These are phyloP conservation scores for Ceratosolen fusciceps DNA, from an alignment of 1,140 invertebrate genomes.

Conservation along the genomic window DNA sequence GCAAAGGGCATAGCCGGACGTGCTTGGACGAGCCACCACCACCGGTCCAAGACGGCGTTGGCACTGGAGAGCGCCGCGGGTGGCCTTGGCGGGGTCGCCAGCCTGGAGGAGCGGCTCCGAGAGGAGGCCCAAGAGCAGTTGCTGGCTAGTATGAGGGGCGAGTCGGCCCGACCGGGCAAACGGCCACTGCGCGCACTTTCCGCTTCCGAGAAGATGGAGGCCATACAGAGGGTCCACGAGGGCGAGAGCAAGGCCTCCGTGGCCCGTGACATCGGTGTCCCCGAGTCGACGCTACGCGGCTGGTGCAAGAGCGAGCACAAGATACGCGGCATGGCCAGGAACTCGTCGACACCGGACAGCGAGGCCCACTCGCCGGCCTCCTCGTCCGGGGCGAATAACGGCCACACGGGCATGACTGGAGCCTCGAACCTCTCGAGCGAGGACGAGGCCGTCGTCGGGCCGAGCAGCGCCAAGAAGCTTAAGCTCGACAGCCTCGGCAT, in stretches of 20 bases:
- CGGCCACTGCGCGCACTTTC: constrained; percentile 80
- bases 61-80: constrained; percentile 27
- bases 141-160: constrained; percentile 48
- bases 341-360: constrained; percentile 76
- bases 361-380: constrained; percentile 67
- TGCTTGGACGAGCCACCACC: neutral
- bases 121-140: constrained; percentile 54
- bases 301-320: constrained; percentile 90
- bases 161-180: constrained; percentile 71
- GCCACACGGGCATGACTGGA: constrained; percentile 60
- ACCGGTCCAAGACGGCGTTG: constrained; percentile 39
- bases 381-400: constrained; percentile 69
- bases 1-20: neutral
- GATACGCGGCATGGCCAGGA: constrained; percentile 79
- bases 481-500: constrained; percentile 41
- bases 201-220: constrained; percentile 82
- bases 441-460: constrained; percentile 56
- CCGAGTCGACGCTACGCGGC: constrained; percentile 84
- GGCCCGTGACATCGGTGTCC: constrained; percentile 84
- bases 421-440: constrained; percentile 56
- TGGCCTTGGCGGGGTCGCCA: constrained; percentile 10
- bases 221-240: constrained; percentile 80
- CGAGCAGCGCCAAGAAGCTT: constrained; percentile 47
- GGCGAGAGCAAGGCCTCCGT: constrained; percentile 88
- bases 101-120: constrained; percentile 50